A percentile compares a stretch with the other conserved stretches of the same genome.
These are phyloP conservation scores for Blastomussa wellsi DNA, from an alignment of 92 coral and sea anemone genomes.

Conservation along the genomic window DNA sequence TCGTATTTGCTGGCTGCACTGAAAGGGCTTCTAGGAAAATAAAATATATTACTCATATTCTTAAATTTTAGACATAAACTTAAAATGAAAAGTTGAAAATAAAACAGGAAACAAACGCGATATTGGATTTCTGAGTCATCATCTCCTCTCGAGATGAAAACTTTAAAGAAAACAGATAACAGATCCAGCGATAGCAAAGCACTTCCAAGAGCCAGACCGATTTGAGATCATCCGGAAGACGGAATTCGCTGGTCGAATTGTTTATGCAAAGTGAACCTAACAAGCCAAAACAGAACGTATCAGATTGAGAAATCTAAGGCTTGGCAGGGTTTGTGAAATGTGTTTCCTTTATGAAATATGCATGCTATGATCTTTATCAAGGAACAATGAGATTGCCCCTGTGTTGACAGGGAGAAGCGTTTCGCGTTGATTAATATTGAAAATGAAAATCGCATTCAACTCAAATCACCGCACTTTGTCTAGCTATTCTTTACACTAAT, in stretches of 20 bases:
- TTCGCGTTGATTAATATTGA: slow-evolving; percentile 33
- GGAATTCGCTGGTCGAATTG: slow-evolving; percentile 53
- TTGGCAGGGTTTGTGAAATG: slow-evolving; percentile 69
- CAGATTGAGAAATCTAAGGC: slow-evolving; percentile 66
- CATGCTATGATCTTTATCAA: slow-evolving; percentile 58
- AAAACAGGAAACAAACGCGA: slow-evolving; percentile 65
- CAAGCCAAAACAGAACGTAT: slow-evolving; percentile 79
- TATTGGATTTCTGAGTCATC: slow-evolving; percentile 56
- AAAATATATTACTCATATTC: not conserved
- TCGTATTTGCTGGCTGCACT: not conserved
- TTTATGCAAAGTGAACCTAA: slow-evolving; percentile 74
- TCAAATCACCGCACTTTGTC: slow-evolving; percentile 39
- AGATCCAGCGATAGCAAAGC: slow-evolving; percentile 57
- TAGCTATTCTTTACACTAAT: slow-evolving; percentile 37
- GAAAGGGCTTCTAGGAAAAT: not conserved
- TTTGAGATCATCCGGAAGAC: slow-evolving; percentile 38
- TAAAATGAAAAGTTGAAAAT: slow-evolving; percentile 39
- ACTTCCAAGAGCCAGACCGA: slow-evolving; percentile 7
- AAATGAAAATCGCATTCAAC: slow-evolving; percentile 38
- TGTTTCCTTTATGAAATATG: slow-evolving; percentile 78
- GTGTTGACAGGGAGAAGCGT: slow-evolving; percentile 50
- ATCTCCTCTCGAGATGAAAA: slow-evolving; percentile 63
- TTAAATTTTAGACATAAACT: not conserved
- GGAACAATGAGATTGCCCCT: slow-evolving; percentile 66
- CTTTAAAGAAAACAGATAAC: slow-evolving; percentile 42